Evolutionary conservation across 2,888 invertebrate genomes (phyloP).

Genomic region (Allolobophora icterica): DNA sequence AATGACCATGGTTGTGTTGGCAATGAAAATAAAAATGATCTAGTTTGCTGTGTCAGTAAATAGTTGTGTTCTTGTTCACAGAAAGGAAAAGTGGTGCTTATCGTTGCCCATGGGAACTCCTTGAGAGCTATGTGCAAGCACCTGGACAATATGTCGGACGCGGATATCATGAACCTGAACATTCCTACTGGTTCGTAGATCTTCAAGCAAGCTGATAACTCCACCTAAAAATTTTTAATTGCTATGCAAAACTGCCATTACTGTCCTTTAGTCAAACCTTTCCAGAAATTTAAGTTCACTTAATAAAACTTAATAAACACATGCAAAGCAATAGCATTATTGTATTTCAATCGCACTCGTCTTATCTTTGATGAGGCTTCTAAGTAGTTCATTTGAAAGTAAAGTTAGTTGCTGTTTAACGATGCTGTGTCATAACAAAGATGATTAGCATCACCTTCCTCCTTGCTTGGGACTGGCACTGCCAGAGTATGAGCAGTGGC

Average conservation of each 20-base stretch:
- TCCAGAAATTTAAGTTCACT: too few species aligned
- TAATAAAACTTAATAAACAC: too few species aligned
- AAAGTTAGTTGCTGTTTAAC: too few species aligned
- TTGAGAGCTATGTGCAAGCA: constrained; percentile 65
- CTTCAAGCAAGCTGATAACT: not conserved
- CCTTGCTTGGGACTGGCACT: too few species aligned
- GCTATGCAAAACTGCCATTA: not conserved
- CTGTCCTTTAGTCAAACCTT: not conserved
- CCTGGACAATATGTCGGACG: constrained; percentile 63
- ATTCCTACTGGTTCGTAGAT: constrained; percentile 64
- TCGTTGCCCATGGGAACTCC: constrained; percentile 66
- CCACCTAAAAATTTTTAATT: too few species aligned
- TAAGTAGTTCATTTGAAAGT: too few species aligned
- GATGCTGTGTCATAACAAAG: too few species aligned
- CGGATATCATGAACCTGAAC: constrained; percentile 62
- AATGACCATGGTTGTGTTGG: too few species aligned
- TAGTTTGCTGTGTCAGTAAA: not conserved
- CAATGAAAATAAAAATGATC: not conserved
- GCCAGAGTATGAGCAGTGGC: too few species aligned
- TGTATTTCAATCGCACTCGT: too few species aligned
- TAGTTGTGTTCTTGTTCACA: constrained; percentile 42
- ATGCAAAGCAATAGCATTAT: too few species aligned
- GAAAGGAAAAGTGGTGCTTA: constrained; percentile 62
- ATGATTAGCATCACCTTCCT: too few species aligned
- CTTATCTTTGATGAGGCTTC: not conserved